These are phyloP conservation scores for Ciona savignyi DNA, from an alignment of 23 tunicate genomes.

Conservation along the genomic window DNA sequence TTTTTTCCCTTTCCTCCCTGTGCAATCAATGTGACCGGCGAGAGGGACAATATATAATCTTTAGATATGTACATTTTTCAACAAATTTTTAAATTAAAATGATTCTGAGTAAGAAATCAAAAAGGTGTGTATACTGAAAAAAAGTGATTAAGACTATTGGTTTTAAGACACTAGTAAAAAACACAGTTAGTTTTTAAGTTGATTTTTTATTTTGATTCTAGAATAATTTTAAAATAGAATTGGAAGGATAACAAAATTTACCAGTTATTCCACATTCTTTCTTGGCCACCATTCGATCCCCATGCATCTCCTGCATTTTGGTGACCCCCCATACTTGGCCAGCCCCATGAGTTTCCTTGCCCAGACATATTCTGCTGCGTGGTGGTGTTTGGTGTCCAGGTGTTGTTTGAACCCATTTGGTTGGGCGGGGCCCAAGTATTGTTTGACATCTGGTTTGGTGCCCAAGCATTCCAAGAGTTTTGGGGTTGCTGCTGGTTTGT, in stretches of 20 bases:
- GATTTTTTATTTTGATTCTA: too few relatives aligned
- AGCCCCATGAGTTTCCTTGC: conserved; percentile 62
- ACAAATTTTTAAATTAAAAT: too few relatives aligned
- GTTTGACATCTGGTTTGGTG: conserved; percentile 33
- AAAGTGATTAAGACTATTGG: too few relatives aligned
- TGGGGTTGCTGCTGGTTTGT: conserved; percentile 46
- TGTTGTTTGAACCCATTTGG: not conserved
- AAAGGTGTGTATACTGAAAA: too few relatives aligned
- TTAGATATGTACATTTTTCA: too few relatives aligned
- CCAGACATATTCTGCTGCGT: conserved; percentile 38
- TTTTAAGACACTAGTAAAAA: too few relatives aligned
- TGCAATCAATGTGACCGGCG: too few relatives aligned
- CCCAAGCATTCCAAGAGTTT: conserved; percentile 65
- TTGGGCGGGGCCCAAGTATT: conserved; percentile 59
- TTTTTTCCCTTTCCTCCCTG: too few relatives aligned
- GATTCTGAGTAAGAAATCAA: too few relatives aligned
- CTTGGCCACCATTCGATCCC: conserved; percentile 45
- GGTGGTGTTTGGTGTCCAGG: conserved; percentile 24
- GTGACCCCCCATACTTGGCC: conserved; percentile 53
- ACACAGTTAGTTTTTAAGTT: too few relatives aligned
- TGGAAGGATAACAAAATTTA: conserved; percentile 1
- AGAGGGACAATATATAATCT: too few relatives aligned
- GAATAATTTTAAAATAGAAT: too few relatives aligned
- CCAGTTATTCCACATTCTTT: conserved; percentile 56
- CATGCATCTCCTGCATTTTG: conserved; percentile 59